A percentile compares a stretch with the other conserved stretches of the same genome.
Conservation (phyloP, 2,113 vertebrate species). For the Mohoua ochrocephala region DNA sequence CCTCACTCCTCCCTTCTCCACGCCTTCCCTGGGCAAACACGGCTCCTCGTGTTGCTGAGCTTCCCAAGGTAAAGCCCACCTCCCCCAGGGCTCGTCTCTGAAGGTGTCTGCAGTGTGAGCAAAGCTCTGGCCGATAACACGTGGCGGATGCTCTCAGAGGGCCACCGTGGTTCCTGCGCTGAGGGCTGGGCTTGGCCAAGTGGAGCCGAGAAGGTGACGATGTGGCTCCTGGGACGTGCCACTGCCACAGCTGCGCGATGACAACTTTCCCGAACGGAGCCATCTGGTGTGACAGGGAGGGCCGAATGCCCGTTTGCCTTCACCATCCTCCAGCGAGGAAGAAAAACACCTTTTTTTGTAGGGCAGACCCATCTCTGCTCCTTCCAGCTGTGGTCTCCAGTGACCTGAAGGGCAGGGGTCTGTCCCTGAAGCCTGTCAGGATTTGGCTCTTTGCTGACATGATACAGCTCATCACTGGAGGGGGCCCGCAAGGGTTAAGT, state of each 20-base stretch:
- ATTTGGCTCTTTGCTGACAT: background rate
- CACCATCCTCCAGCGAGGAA: background rate
- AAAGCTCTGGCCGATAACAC: background rate
- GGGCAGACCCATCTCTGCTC: background rate
- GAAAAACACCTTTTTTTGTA: background rate
- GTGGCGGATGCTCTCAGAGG: fast-evolving
- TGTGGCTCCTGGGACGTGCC: background rate
- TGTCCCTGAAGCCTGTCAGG: fast-evolving
- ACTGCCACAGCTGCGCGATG: background rate
- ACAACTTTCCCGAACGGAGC: background rate
- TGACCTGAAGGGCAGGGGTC: background rate
- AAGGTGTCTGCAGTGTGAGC: background rate
- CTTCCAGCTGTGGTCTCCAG: background rate
- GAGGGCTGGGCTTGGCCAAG: background rate
- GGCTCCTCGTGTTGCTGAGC: fast-evolving
- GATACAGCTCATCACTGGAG: background rate
- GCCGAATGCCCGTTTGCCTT: background rate
- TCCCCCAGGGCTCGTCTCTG: fast-evolving
- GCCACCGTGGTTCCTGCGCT: background rate
- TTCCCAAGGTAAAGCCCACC: fast-evolving
- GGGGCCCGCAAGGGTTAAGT: background rate
- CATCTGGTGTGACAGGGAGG: background rate
- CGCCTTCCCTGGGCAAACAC: fast-evolving
- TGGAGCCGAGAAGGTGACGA: fast-evolving
- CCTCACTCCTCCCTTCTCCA: background rate